Conservation (phyloP, 1,140 invertebrate species). For the Wiebesia pumilae region DNA sequence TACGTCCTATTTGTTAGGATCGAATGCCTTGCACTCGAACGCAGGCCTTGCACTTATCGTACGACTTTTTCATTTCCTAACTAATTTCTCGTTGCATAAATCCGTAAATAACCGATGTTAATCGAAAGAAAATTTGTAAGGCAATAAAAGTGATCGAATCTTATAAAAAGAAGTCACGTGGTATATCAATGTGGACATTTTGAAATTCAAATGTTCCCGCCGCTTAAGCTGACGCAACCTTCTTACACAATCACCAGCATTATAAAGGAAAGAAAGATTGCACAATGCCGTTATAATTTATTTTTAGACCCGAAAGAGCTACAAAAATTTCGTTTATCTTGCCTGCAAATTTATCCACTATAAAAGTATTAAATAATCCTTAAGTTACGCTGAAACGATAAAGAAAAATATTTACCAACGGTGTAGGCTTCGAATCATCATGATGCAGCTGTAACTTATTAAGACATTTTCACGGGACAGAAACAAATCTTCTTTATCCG, state of each 20-base stretch:
- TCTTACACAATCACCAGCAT: background rate
- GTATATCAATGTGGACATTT: background rate
- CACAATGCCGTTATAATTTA: background rate
- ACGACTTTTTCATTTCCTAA: too few species aligned
- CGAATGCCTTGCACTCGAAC: too few species aligned
- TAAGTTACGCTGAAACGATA: background rate
- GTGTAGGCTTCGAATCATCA: background rate
- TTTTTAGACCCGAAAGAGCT: background rate
- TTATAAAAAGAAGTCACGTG: background rate
- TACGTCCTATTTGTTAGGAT: background rate
- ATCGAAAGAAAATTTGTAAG: background rate
- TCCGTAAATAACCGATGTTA: background rate
- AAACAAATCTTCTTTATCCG: background rate
- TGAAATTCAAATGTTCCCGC: background rate
- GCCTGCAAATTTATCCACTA: background rate
- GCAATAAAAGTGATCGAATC: background rate
- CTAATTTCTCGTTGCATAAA: background rate
- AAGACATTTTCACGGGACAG: background rate
- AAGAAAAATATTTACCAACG: background rate
- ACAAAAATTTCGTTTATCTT: background rate
- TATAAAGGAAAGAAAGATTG: background rate
- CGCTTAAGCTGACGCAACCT: background rate
- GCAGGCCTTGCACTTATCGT: background rate
- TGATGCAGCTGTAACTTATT: slow-evolving; percentile 1
- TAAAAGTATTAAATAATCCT: background rate